Evolutionary conservation across 2,888 invertebrate genomes (phyloP), one percentile per base, ranked within the genome.

Genomic region (Prosopocoilus inquinatus): DNA sequence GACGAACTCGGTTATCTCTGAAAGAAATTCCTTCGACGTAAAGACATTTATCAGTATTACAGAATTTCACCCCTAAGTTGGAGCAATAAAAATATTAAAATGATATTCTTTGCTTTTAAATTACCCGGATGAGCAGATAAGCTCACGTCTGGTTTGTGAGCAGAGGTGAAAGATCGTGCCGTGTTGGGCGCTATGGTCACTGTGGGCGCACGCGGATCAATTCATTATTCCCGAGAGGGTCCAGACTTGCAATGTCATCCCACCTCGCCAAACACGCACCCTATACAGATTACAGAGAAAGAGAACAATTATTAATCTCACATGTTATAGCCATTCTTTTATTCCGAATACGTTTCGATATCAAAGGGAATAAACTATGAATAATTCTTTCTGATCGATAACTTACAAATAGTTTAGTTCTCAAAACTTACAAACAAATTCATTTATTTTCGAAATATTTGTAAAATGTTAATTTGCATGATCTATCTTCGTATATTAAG

Each of bases 141-240:
- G 60, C 47, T 43, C 53, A 47, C 53, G 53, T 47, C 53, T 34
- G 53, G 47, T 41, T 53, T 53, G 47, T 15, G 47, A 53, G 53
- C 47, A 65, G 67, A 70, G 70, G 70, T 70, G 68, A 71, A 69
- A 72, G 72, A 66, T 68, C 68, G 67, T 59, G 63, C 65, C 63
- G 61, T 56, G 57, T 56, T 62, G 50, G 59, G 57, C 51, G 58
- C 65, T 61, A 64, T 68, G 69, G 68, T 70, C 69, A 70, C 64
- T 68, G 65, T 67, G 66, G 70, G 69, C 67, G 70, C 72, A 70
- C 74, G 72, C 74, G 74, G 72, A 74, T 74, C 74, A 74, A 75
- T 74, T 74, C 74, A 75, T 75, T 75, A 74, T 69, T 66, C 71
- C 67, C 70, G 61, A 71, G 73, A 74, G 75, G 74, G 72, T 70